Evolutionary conservation across 1,140 invertebrate species (phyloP).

Genomic region (Drosophila rufa): DNA sequence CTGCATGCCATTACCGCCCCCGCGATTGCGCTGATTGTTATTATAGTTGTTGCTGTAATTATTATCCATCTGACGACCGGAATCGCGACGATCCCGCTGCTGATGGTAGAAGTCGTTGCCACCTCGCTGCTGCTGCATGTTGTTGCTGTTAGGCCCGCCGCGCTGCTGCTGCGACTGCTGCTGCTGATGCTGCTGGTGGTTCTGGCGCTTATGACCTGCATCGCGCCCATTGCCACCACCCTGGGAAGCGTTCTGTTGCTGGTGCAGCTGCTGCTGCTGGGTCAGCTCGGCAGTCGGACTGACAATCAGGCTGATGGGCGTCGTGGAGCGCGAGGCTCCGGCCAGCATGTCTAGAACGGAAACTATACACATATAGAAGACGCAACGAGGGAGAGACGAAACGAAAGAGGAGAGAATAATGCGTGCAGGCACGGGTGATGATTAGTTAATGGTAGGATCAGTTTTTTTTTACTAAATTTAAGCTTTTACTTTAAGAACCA

Average conservation of each 20-base stretch:
- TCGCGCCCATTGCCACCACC: slow-evolving; percentile 78
- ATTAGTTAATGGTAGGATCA: slow-evolving; percentile 1
- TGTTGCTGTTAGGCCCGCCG: slow-evolving; percentile 67
- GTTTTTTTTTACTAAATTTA: background rate
- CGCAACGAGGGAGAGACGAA: slow-evolving; percentile 15
- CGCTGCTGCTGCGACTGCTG: slow-evolving; percentile 61
- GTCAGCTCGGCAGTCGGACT: slow-evolving; percentile 94
- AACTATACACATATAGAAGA: slow-evolving; percentile 73
- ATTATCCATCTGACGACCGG: slow-evolving; percentile 75
- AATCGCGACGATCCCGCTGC: slow-evolving; percentile 78
- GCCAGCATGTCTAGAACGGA: slow-evolving; percentile 92
- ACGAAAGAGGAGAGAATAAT: slow-evolving; percentile 52
- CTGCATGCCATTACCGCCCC: slow-evolving; percentile 60
- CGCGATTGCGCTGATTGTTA: slow-evolving; percentile 73
- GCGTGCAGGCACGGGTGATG: slow-evolving; percentile 20
- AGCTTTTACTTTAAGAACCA: no score
- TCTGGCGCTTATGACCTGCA: slow-evolving; percentile 83
- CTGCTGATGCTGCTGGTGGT: slow-evolving; percentile 71
- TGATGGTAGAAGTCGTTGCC: slow-evolving; percentile 73
- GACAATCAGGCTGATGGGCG: slow-evolving; percentile 90
- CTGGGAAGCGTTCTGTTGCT: slow-evolving; percentile 66
- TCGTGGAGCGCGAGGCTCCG: slow-evolving; percentile 90
- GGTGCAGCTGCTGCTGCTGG: slow-evolving; percentile 87
- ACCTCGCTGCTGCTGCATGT: slow-evolving; percentile 54
- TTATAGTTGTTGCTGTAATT: slow-evolving; percentile 84